A percentile compares a stretch with the other conserved stretches of the same genome.
phyloP scores from a whole-genome alignment of 2,797 vertebrate species.

The Hoplostethus mediterraneus region DNA sequence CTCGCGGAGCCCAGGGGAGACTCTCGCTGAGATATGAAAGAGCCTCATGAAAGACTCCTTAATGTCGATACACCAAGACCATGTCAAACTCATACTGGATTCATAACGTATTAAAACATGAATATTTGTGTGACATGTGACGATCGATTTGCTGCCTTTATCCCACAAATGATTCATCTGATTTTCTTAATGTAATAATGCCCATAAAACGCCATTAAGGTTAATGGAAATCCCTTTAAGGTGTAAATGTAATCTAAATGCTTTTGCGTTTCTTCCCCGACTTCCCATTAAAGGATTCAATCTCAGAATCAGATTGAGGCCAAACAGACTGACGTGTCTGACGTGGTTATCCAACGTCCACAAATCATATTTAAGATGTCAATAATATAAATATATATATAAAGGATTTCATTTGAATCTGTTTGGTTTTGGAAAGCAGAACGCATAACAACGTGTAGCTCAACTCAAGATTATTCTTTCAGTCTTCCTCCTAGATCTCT shows the following conservation, averaged over 20 bases:
- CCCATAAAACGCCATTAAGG: constrained; percentile 43
- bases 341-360: constrained; percentile 3
- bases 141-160: constrained; percentile 38
- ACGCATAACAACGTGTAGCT: background rate
- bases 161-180: constrained; percentile 27
- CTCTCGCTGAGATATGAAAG: constrained; percentile 42
- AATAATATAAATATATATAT: too few relatives aligned
- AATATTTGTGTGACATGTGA: constrained; percentile 40
- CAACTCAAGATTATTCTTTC: background rate
- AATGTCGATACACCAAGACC: background rate
- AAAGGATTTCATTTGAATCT: background rate
- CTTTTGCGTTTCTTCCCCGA: constrained; percentile 19
- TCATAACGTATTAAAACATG: constrained; percentile 19
- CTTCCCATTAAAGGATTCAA: constrained; percentile 55
- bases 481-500: constrained; percentile 2
- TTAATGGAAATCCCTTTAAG: constrained; percentile 51
- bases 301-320: constrained; percentile 15
- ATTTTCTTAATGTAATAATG: constrained; percentile 43
- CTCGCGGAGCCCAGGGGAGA: constrained; percentile 44
- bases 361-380: constrained; percentile 12
- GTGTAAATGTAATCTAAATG: constrained; percentile 45
- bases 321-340: constrained; percentile 5
- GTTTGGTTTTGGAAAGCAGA: background rate
- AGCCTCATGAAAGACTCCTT: constrained; percentile 44
- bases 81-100: constrained; percentile 31